Evolutionary conservation across 2,888 invertebrate species (phyloP).

Genomic region (Dioctria rufipes): DNA sequence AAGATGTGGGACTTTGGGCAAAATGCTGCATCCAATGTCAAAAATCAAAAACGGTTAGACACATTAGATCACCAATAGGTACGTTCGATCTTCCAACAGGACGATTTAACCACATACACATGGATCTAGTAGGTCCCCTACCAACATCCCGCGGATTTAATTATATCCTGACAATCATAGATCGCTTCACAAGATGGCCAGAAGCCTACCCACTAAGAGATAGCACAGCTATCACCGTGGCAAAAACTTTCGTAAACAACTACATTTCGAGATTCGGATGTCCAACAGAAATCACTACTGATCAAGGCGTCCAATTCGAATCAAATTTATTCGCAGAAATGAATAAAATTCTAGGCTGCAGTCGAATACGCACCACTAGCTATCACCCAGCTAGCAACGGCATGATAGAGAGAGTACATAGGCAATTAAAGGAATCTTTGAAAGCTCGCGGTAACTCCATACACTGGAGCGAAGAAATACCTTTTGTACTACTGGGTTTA

Average conservation of each 20-base stretch:
- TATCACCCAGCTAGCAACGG: too few relatives aligned
- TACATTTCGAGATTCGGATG: too few relatives aligned
- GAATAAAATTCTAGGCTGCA: neutral
- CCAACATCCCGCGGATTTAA: constrained; percentile 12
- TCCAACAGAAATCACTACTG: too few relatives aligned
- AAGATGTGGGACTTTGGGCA: too few relatives aligned
- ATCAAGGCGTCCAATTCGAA: constrained; percentile 10
- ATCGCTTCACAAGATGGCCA: neutral
- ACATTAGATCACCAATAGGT: constrained; percentile 12
- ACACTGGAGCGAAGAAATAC: too few relatives aligned
- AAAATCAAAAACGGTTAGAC: constrained; percentile 3
- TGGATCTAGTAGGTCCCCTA: constrained; percentile 39
- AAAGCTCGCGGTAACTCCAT: constrained; percentile 58
- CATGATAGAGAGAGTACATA: neutral
- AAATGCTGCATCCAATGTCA: constrained; percentile 23
- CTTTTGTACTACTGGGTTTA: too few relatives aligned
- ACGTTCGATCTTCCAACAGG: constrained; percentile 14
- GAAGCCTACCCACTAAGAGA: constrained; percentile 32
- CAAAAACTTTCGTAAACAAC: too few relatives aligned
- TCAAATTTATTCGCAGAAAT: constrained; percentile 25
- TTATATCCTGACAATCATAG: constrained; percentile 11
- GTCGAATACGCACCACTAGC: too few relatives aligned
- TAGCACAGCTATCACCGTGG: too few relatives aligned
- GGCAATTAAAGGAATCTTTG: too few relatives aligned
- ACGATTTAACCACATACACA: constrained; percentile 51